Conservation (phyloP, 2,797 vertebrate species). For the Nothura maculosa region DNA sequence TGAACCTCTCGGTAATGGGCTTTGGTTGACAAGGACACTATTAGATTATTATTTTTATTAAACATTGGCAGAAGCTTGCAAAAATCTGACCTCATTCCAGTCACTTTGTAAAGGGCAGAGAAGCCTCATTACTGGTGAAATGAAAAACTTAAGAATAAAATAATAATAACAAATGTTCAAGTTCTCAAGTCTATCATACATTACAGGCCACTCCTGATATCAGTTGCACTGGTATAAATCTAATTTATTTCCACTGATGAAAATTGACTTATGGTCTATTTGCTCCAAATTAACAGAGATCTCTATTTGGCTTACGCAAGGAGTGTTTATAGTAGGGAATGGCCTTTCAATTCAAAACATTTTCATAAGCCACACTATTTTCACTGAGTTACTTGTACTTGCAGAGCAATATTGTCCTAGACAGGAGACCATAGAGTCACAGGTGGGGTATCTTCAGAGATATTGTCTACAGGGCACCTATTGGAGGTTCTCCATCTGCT, state of each 20-base stretch:
- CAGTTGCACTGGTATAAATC: background rate
- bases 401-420: background rate
- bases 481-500: background rate
- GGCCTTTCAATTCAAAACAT: background rate
- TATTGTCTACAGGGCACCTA: background rate
- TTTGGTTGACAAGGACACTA: constrained; percentile 2
- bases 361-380: background rate
- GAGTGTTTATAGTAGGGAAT: constrained; percentile 9
- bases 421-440: background rate
- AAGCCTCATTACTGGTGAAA: constrained; percentile 38
- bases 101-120: constrained; percentile 34
- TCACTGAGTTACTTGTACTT: background rate
- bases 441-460: background rate
- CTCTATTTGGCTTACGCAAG: background rate
- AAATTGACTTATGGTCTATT: background rate
- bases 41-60: constrained; percentile 47
- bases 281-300: background rate
- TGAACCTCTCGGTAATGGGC: constrained; percentile 24
- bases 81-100: constrained; percentile 54
- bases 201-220: background rate
- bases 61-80: constrained; percentile 37
- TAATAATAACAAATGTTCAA: background rate
- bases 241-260: background rate
- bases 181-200: background rate
- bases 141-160: background rate